Conservation (phyloP, 2,113 vertebrate genomes). For the Labrus mixtus region DNA sequence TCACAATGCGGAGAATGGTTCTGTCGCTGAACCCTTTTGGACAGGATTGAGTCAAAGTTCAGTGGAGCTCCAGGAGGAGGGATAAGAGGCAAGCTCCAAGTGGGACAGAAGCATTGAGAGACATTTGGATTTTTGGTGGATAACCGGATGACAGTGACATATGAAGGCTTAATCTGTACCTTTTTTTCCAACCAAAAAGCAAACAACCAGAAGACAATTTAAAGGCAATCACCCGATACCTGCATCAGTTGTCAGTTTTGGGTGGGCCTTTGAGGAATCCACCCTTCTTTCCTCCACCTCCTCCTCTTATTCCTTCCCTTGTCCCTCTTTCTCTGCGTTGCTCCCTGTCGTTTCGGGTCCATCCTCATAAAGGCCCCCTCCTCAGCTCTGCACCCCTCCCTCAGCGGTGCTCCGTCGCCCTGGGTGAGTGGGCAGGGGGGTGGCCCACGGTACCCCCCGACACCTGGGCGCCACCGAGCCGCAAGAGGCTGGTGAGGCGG, state of each 20-base stretch:
- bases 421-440: slow-evolving; percentile 79
- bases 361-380: slow-evolving; percentile 41
- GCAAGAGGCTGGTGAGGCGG: slow-evolving; percentile 68
- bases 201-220: slow-evolving; percentile 41
- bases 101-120: slow-evolving; percentile 25
- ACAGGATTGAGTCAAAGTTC: slow-evolving; percentile 60
- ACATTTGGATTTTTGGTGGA: slow-evolving; percentile 26
- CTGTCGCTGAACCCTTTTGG: background rate
- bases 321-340: slow-evolving; percentile 15
- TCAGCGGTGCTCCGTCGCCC: slow-evolving; percentile 69
- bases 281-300: slow-evolving; percentile 30
- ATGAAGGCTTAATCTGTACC: slow-evolving; percentile 54
- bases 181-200: slow-evolving; percentile 8
- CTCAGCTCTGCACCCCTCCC: slow-evolving; percentile 52
- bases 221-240: slow-evolving; percentile 9
- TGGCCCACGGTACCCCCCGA: slow-evolving; percentile 79
- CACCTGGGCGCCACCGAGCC: slow-evolving; percentile 73
- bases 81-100: background rate
- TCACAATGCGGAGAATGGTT: slow-evolving; percentile 9
- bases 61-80: slow-evolving; percentile 21
- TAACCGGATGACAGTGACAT: slow-evolving; percentile 50
- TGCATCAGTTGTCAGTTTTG: slow-evolving; percentile 7
- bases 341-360: slow-evolving; percentile 12
- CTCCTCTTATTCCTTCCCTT: slow-evolving; percentile 4
- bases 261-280: slow-evolving; percentile 47